Evolutionary conservation across 2,888 invertebrate species (phyloP).

Genomic region (Scaptomyza tumidula): DNA sequence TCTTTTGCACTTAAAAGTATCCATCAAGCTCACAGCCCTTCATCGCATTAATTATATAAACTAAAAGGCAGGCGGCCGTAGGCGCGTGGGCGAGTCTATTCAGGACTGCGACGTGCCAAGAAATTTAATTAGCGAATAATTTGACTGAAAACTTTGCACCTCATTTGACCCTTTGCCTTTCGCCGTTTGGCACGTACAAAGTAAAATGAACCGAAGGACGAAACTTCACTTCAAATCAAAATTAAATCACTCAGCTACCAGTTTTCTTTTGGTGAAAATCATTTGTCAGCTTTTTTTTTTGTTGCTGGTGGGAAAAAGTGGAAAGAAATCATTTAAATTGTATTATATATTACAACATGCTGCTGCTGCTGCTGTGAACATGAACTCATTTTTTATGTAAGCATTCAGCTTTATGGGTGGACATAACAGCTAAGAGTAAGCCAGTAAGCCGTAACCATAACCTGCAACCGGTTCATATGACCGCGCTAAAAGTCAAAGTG

Average conservation of each 20-base stretch:
- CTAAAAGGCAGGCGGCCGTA: conserved; percentile 25
- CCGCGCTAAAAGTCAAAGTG: conserved; percentile 65
- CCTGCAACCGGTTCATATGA: conserved; percentile 62
- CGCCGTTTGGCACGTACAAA: conserved; percentile 19
- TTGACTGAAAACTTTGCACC: conserved; percentile 54
- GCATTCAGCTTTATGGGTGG: conserved; percentile 60
- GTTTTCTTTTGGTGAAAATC: conserved; percentile 17
- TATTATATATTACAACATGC: conserved; percentile 55
- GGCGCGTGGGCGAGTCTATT: conserved; percentile 41
- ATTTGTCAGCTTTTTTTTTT: conserved; percentile 32
- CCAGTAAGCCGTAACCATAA: conserved; percentile 33
- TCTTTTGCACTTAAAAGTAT: conserved; percentile 62
- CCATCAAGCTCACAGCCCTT: conserved; percentile 58
- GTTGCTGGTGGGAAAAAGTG: conserved; percentile 7
- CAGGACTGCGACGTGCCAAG: conserved; percentile 61
- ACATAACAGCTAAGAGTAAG: conserved; percentile 39
- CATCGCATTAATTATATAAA: conserved; percentile 60
- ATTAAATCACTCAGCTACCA: conserved; percentile 37
- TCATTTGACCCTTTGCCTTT: conserved; percentile 23
- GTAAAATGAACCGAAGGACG: background rate
- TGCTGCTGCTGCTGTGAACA: conserved; percentile 14
- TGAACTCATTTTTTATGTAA: conserved; percentile 74
- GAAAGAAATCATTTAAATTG: conserved; percentile 57
- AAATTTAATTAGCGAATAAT: conserved; percentile 74
- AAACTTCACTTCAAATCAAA: conserved; percentile 49